These are phyloP conservation scores for Bombus pascuorum DNA, from an alignment of 1,140 invertebrate genomes.

Conservation along the genomic window DNA sequence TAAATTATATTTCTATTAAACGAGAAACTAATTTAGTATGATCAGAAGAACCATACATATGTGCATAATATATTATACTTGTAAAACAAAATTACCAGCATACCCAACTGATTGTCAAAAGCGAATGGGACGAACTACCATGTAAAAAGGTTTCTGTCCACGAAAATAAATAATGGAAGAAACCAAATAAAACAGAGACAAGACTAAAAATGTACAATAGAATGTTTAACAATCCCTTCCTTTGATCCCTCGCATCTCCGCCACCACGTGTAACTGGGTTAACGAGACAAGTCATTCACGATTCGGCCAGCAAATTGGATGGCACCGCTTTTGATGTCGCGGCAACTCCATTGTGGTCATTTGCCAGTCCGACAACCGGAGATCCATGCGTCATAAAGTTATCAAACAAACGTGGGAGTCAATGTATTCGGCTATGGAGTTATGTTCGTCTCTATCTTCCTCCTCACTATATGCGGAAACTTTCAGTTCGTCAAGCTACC, in stretches of 20 bases:
- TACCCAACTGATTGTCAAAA: background rate
- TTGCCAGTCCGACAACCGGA: constrained; percentile 26
- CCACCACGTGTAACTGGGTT: constrained; percentile 33
- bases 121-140: too few species aligned
- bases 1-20: too few species aligned
- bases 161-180: background rate
- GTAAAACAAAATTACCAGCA: background rate
- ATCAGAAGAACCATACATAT: too few species aligned
- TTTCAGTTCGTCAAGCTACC: background rate
- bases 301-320: constrained; percentile 43
- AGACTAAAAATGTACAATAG: background rate
- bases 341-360: constrained; percentile 44
- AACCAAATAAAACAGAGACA: background rate
- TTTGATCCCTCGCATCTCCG: constrained; percentile 9
- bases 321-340: constrained; percentile 40
- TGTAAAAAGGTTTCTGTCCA: background rate
- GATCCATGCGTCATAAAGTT: constrained; percentile 48
- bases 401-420: constrained; percentile 36
- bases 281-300: constrained; percentile 41
- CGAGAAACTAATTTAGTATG: too few species aligned
- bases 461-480: background rate
- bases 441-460: background rate
- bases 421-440: background rate
- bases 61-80: background rate
- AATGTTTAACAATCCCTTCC: constrained; percentile 21